These are phyloP conservation scores for Okamejei kenojei DNA, from an alignment of 2,797 vertebrate species.

Conservation along the genomic window DNA sequence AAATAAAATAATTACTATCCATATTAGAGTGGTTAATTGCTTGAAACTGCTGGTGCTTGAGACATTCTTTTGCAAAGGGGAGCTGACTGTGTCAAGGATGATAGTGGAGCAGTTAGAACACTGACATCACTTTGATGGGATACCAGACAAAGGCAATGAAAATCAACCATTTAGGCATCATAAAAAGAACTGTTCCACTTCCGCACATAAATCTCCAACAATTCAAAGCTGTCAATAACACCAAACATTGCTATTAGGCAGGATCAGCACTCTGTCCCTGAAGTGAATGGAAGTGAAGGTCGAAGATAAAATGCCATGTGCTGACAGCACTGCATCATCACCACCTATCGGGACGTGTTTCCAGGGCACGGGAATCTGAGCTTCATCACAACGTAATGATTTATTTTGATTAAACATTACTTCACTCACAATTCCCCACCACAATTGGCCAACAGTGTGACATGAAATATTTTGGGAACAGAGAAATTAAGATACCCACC, in stretches of 20 bases:
- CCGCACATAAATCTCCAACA: no score
- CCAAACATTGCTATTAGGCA: no score
- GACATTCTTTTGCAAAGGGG: not conserved
- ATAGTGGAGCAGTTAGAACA: not conserved
- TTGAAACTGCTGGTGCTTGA: not conserved
- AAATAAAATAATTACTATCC: not conserved
- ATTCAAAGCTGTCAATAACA: no score
- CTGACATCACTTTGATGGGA: not conserved
- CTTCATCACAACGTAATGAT: not conserved
- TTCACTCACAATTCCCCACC: no score
- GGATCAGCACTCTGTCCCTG: no score
- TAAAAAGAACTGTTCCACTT: constrained; percentile 10
- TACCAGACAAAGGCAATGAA: not conserved
- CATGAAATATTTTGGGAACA: not conserved
- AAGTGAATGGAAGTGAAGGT: no score
- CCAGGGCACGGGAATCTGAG: not conserved
- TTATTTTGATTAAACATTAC: not conserved
- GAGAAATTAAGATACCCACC: not conserved
- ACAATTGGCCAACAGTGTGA: not conserved
- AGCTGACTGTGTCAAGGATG: no score
- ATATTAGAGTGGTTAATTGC: no score
- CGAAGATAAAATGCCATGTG: no score
- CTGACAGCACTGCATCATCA: no score
- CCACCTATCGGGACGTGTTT: no score
- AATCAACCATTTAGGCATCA: not conserved